Evolutionary conservation across 2,888 invertebrate species (phyloP).

Genomic region (Clanis bilineata): DNA sequence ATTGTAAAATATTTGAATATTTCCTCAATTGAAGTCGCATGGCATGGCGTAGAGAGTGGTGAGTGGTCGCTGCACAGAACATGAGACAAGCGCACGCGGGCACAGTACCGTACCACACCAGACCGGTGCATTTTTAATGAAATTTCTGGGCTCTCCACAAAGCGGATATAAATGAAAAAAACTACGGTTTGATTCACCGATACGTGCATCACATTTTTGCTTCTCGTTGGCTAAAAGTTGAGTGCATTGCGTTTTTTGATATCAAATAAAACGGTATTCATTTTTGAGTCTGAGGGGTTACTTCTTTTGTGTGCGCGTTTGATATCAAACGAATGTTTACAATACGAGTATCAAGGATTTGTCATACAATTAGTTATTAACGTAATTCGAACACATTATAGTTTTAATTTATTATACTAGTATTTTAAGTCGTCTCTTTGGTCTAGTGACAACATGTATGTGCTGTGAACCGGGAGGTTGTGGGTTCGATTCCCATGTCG

Average conservation of each 20-base stretch:
- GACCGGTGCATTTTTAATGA: slow-evolving; percentile 63
- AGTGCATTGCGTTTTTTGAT: slow-evolving; percentile 31
- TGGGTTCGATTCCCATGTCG: too few relatives aligned
- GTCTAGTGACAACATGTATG: too few relatives aligned
- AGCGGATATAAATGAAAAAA: slow-evolving; percentile 64
- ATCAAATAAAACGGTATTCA: slow-evolving; percentile 19
- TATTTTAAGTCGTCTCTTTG: too few relatives aligned
- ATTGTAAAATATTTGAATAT: slow-evolving; percentile 17
- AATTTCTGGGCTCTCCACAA: slow-evolving; percentile 71
- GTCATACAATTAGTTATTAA: too few relatives aligned
- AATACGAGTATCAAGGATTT: too few relatives aligned
- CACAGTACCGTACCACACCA: too few relatives aligned
- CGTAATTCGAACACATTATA: too few relatives aligned
- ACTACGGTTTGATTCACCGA: slow-evolving; percentile 51
- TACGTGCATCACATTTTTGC: slow-evolving; percentile 38
- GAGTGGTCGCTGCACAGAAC: background rate
- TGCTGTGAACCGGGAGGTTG: too few relatives aligned
- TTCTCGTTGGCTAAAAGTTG: slow-evolving; percentile 28
- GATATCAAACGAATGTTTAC: background rate
- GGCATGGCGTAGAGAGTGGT: too few relatives aligned
- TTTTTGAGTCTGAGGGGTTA: background rate
- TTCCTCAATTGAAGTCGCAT: slow-evolving; percentile 20
- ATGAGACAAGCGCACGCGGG: slow-evolving; percentile 16
- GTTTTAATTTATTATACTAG: too few relatives aligned
- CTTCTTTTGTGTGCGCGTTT: background rate